Base-by-base conservation (phyloP, 37 sponge, comb jelly and placozoan genomes). In the Haliclona indistincta region DNA sequence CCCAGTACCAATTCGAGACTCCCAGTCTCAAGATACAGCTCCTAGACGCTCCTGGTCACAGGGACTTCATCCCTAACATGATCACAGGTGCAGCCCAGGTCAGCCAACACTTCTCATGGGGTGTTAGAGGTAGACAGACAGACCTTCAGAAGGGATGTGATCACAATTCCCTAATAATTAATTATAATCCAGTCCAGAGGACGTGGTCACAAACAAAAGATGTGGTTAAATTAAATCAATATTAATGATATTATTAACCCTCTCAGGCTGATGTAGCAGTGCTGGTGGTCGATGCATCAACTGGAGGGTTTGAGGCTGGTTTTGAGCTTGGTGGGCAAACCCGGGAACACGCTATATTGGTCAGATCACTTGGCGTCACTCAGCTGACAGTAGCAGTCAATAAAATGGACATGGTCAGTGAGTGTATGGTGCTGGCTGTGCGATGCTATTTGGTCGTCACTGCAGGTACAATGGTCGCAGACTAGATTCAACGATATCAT, bases 251-350 rank as follows among this genome's bases (percentile, higher is more conserved):
- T 42, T 39, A 15, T 80, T 4, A n/a, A 30, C 15, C 33, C 52
- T 35, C 63, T 8, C 56, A 98, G 90, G 99, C 99, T 13, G 99
- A 98, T 82, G 86, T 93, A 19, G 95, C 96, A 40, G 53, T 98
- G 6, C 69, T 98, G 71, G 99, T 98, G 2, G 91, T 98, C 22
- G 88, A 92, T 56, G 87, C 99, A 1, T 77, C 89, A 17, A 67
- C 74, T 1, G 99, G 99, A 15, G 96, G 82, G 44, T 98, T 98
- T 90, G 99, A 98, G 77, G 90, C 99, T 25, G 99, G 99, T n/a
- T 98, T 98, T 81, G 96, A 98, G 43, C 63, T 76, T 38, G 99
- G 99, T 26, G 99, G 99, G 15, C 99, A 98, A 60, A 98, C 99
- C 1, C 71, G 99, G 45, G 99, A 98, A 47, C 99, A 98, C 71